phyloP scores from a whole-genome alignment of 1,140 invertebrate species.

The Caenorhabditis tropicalis region DNA sequence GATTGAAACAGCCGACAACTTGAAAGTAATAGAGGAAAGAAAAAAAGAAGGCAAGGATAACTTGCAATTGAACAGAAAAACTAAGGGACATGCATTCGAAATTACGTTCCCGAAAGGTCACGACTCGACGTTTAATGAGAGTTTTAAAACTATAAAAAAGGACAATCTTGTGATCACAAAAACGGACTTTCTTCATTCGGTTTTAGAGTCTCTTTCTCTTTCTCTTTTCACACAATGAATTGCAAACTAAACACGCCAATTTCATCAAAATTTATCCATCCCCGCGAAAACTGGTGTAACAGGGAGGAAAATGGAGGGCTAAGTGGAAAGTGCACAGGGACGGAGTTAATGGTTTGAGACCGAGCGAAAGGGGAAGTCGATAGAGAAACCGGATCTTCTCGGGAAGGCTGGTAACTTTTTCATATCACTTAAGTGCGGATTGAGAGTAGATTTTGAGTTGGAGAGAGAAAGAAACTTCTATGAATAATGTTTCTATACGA shows the following conservation, averaged over 20 bases:
- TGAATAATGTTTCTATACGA: too few relatives aligned
- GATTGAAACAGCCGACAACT: too few relatives aligned
- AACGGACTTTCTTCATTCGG: not conserved
- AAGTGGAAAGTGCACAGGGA: constrained; percentile 35
- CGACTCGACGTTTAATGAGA: constrained; percentile 12
- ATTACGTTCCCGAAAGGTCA: constrained; percentile 41
- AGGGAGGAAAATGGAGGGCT: not conserved
- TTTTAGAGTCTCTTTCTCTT: not conserved
- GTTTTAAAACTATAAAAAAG: constrained; percentile 33
- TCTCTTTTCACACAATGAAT: too few relatives aligned
- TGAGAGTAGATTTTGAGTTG: not conserved
- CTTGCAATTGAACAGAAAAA: constrained; percentile 31
- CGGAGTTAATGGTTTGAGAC: constrained; percentile 23
- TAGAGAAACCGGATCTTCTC: constrained; percentile 15
- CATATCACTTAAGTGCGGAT: constrained; percentile 9
- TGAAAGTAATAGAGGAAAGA: not conserved
- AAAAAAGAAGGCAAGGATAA: not conserved
- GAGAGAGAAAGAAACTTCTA: not conserved
- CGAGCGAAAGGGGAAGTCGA: not conserved
- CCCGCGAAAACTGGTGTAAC: not conserved
- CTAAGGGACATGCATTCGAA: constrained; percentile 21
- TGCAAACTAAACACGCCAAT: not conserved
- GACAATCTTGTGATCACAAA: constrained; percentile 35
- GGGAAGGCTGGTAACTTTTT: not conserved
- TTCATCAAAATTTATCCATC: not conserved